phyloP scores from a whole-genome alignment of 2,113 vertebrate species.

The Nannobrachium achirus region DNA sequence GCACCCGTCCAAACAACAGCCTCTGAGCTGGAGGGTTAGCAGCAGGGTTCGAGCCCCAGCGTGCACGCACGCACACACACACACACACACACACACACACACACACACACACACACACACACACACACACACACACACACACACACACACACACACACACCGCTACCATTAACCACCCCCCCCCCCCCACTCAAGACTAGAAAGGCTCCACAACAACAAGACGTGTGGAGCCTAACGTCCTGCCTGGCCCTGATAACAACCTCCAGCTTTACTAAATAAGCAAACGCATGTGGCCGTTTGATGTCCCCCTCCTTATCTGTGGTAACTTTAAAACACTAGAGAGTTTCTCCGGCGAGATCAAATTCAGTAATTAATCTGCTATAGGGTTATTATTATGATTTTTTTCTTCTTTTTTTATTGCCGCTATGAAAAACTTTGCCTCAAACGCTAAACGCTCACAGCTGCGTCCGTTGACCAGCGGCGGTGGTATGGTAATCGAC shows the following conservation, averaged over 20 bases:
- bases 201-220: slow-evolving; percentile 76
- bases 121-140: slow-evolving; percentile 13
- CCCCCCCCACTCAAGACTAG: slow-evolving; percentile 60
- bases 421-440: slow-evolving; percentile 66
- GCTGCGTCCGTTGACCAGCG: slow-evolving; percentile 28
- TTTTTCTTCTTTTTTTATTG: slow-evolving; percentile 64
- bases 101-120: slow-evolving; percentile 23
- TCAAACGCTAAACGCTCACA: slow-evolving; percentile 52
- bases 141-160: slow-evolving; percentile 23
- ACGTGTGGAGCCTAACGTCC: slow-evolving; percentile 75
- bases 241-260: slow-evolving; percentile 88
- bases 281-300: slow-evolving; percentile 89
- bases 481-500: slow-evolving; percentile 44
- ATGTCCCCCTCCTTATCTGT: slow-evolving; percentile 80
- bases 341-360: slow-evolving; percentile 72
- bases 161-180: slow-evolving; percentile 52
- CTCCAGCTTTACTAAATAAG: slow-evolving; percentile 85
- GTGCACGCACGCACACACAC: slow-evolving; percentile 38
- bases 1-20: slow-evolving; percentile 68
- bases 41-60: slow-evolving; percentile 62
- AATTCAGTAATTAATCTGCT: slow-evolving; percentile 78
- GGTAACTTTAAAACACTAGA: slow-evolving; percentile 73
- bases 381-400: not conserved
- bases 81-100: slow-evolving; percentile 13
- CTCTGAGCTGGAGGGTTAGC: slow-evolving; percentile 46